These are phyloP conservation scores for Melipona quadrifasciata DNA, from an alignment of 1,140 invertebrate genomes.

Conservation along the genomic window DNA sequence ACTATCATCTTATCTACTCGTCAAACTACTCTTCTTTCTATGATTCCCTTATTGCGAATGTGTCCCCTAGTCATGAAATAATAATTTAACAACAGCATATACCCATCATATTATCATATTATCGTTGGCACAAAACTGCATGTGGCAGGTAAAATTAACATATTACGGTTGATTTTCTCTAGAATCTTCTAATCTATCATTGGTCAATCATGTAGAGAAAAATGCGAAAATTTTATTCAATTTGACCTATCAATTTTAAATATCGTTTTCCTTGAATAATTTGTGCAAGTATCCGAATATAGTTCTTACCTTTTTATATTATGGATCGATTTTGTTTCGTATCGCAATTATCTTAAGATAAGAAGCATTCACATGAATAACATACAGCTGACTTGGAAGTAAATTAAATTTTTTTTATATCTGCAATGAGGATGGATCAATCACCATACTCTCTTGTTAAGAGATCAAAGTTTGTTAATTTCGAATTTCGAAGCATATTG, in stretches of 20 bases:
- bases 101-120: background rate
- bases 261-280: conserved; percentile 25
- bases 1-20: too few species aligned
- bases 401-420: conserved; percentile 12
- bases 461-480: conserved; percentile 13
- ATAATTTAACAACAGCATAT: conserved; percentile 24
- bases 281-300: background rate
- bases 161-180: background rate
- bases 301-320: conserved; percentile 25
- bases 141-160: conserved; percentile 12
- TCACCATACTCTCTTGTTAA: background rate
- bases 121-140: conserved; percentile 9
- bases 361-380: conserved; percentile 35
- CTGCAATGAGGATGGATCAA: background rate
- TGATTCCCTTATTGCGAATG: background rate
- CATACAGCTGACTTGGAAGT: conserved; percentile 9
- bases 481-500: background rate
- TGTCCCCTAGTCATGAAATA: background rate
- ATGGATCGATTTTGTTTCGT: conserved; percentile 35
- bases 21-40: background rate
- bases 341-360: conserved; percentile 33
- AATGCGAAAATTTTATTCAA: conserved; percentile 3
- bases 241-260: background rate
- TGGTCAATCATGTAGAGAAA: background rate
- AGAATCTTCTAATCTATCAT: background rate